phyloP scores from a whole-genome alignment of 2,888 invertebrate genomes.

The Pyralis farinalis region DNA sequence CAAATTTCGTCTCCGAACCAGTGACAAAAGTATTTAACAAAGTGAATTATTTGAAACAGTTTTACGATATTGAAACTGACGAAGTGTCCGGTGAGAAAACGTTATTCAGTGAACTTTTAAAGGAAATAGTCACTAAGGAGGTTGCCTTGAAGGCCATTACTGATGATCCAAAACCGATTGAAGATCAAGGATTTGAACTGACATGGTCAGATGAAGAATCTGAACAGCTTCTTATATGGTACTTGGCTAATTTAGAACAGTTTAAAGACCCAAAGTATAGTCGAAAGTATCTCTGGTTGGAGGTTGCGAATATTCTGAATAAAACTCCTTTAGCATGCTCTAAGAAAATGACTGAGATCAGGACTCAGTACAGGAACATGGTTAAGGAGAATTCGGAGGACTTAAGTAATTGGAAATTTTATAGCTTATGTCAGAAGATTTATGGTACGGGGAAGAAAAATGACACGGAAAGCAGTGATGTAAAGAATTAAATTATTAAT shows the following conservation, averaged over 20 bases:
- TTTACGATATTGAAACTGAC: constrained; percentile 35
- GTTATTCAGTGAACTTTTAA: constrained; percentile 35
- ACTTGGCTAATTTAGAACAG: constrained; percentile 62
- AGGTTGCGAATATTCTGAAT: constrained; percentile 49
- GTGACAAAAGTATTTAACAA: constrained; percentile 57
- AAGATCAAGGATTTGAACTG: constrained; percentile 30
- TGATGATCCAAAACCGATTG: constrained; percentile 32
- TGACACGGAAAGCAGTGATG: background rate
- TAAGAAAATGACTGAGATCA: constrained; percentile 66
- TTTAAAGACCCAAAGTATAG: constrained; percentile 69
- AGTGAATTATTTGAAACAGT: constrained; percentile 59
- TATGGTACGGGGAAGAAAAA: constrained; percentile 64
- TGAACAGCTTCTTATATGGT: constrained; percentile 58
- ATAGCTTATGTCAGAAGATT: constrained; percentile 64
- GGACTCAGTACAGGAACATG: constrained; percentile 59
- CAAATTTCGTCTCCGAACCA: constrained; percentile 44
- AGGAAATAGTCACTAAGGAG: constrained; percentile 47
- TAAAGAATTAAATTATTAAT: no score
- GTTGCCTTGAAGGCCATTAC: constrained; percentile 35
- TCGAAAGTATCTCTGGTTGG: constrained; percentile 63
- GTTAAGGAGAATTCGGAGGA: constrained; percentile 49
- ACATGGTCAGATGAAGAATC: constrained; percentile 55
- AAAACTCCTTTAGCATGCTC: constrained; percentile 62
- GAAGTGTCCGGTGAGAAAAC: constrained; percentile 30
- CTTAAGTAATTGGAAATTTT: constrained; percentile 53